A percentile compares a stretch with the other conserved stretches of the same genome.
Conservation (phyloP, 2,888 invertebrate genomes). For the Willowsia nigromaculata region DNA sequence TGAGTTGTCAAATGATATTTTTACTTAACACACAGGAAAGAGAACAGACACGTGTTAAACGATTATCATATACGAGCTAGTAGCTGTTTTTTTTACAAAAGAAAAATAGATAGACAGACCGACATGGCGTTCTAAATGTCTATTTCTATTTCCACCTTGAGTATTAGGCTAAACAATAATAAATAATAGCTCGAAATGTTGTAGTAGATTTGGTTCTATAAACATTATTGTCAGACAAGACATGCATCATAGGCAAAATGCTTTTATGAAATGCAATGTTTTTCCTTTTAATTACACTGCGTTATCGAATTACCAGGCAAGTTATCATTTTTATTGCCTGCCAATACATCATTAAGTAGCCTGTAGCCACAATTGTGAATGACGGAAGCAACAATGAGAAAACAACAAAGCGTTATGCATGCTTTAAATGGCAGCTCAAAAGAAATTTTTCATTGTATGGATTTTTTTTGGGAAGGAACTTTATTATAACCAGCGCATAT, state of each 20-base stretch:
- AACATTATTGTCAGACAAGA: neutral
- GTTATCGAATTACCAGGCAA: neutral
- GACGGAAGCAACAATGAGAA: neutral
- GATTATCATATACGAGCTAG: neutral
- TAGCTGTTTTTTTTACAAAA: neutral
- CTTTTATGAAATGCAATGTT: too few relatives aligned
- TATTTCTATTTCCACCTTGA: neutral
- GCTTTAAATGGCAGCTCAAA: neutral
- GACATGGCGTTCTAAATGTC: neutral
- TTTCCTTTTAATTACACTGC: neutral
- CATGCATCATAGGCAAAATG: neutral
- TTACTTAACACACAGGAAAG: slow-evolving; percentile 5
- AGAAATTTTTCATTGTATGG: neutral
- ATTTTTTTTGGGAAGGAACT: neutral
- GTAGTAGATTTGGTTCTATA: neutral
- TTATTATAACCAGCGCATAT: neutral
- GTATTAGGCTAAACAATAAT: neutral
- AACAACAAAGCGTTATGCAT: neutral
- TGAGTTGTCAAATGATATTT: slow-evolving; percentile 51
- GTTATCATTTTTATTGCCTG: slow-evolving; percentile 20
- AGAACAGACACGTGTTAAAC: slow-evolving; percentile 29
- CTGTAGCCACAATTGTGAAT: neutral
- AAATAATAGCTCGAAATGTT: neutral
- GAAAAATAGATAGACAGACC: neutral
- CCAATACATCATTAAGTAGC: slow-evolving; percentile 25